Evolutionary conservation across 2,113 vertebrate species (phyloP).

Genomic region (Epinephelus moara): DNA sequence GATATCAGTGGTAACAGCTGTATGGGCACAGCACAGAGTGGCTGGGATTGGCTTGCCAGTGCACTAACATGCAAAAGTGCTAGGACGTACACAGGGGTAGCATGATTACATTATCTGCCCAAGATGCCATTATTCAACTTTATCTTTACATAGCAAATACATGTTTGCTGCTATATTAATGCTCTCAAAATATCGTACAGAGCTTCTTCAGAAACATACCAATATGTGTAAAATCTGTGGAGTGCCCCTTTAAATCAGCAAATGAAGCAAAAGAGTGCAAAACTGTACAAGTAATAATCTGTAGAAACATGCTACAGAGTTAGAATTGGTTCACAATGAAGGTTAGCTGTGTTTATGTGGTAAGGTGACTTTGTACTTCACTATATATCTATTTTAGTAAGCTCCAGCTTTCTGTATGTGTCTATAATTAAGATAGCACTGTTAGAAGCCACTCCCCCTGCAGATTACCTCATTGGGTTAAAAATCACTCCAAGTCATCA

Average conservation of each 20-base stretch:
- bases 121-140: too few relatives aligned
- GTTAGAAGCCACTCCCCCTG: conserved; percentile 7
- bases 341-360: not conserved
- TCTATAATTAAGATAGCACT: conserved; percentile 12
- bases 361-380: not conserved
- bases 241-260: not conserved
- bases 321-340: not conserved
- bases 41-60: too few relatives aligned
- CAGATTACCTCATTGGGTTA: conserved; percentile 55
- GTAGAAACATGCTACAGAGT: not conserved
- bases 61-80: too few relatives aligned
- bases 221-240: not conserved
- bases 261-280: not conserved
- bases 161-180: too few relatives aligned
- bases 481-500: conserved; percentile 60
- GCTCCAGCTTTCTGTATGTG: not conserved
- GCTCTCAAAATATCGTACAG: too few relatives aligned
- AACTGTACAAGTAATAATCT: not conserved
- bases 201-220: too few relatives aligned
- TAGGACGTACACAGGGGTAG: too few relatives aligned
- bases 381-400: not conserved
- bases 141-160: too few relatives aligned
- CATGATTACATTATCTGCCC: too few relatives aligned
- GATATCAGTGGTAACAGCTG: too few relatives aligned
- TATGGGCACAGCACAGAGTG: too few relatives aligned